Evolutionary conservation across 2,888 invertebrate genomes (phyloP), one percentile per base, ranked within the genome.

Genomic region (Drosophila affinis): DNA sequence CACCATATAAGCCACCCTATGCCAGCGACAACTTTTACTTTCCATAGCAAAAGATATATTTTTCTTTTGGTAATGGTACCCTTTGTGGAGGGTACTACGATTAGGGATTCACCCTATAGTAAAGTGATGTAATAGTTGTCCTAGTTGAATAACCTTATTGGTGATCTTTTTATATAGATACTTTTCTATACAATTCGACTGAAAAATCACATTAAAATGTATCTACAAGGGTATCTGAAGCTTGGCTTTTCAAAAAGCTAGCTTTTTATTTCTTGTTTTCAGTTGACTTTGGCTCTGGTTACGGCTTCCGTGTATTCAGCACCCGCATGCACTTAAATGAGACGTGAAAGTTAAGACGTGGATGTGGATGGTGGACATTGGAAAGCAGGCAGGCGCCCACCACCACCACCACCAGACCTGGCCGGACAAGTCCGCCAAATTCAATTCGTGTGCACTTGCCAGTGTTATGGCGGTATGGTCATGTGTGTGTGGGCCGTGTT

Each of bases 11-110:
- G 84, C 58, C 79, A 72, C 83, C 77, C 75, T 78, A 81, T 78
- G 74, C 68, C 84, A 73, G 72, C 74, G 68, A 85, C 87, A 85
- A 85, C 84, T 85, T 85, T 85, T 85, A 85, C 87, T 85, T 85
- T 85, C 79, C 82, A 85, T 75, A 65, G 80, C 82, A 76, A 79
- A 81, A 62, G 60, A 51, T 48, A 62, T 62, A 51, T 48, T 69
- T 58, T 59, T 59, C 48, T 57, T 59, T 59, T 46, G 14, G 39
- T 21, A 21, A 21, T 3, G 21, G 21, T 39, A 39, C 39, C 14
- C 39, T 39, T 39, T n/a, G 39, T 14, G 2, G 7, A 7, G 39
- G 39, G 39, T 39, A 39, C 2, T 14, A n/a, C 39, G 39, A 5
- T 24, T 24, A 24, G 24, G 24, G 29, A 39, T 14, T 14, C 14